A percentile compares a stretch with the other conserved stretches of the same genome.
These are phyloP conservation scores for Sepioteuthis lessoniana DNA, from an alignment of 2,888 invertebrate genomes.

Conservation along the genomic window DNA sequence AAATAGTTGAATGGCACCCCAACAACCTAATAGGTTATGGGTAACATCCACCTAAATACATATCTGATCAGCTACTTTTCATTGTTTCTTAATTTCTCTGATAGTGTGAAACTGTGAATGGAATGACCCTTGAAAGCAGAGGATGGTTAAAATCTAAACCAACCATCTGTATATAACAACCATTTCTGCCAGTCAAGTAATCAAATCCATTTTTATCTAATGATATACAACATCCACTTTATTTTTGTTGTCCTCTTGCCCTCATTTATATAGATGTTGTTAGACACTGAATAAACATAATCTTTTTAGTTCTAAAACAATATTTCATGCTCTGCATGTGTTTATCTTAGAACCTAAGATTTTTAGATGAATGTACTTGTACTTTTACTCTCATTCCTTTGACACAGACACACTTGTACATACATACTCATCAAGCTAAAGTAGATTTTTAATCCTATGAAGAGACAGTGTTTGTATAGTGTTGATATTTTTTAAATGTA, in stretches of 20 bases:
- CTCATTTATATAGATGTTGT: neutral
- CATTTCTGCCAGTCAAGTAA: neutral
- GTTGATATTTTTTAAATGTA: neutral
- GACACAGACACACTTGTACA: neutral
- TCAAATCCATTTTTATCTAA: neutral
- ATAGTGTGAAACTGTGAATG: neutral
- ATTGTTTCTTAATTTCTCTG: too few relatives aligned
- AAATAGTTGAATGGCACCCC: too few relatives aligned
- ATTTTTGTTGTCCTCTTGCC: neutral
- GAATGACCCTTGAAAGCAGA: neutral
- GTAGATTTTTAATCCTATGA: neutral
- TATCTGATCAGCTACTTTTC: too few relatives aligned
- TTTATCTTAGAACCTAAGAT: neutral
- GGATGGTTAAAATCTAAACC: neutral
- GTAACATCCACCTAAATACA: too few relatives aligned
- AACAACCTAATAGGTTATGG: too few relatives aligned
- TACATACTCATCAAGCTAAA: neutral
- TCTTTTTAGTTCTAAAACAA: neutral
- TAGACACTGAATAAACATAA: neutral
- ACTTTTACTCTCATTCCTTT: neutral
- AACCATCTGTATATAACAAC: neutral
- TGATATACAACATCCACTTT: neutral
- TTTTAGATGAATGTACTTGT: neutral
- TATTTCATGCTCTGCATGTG: neutral
- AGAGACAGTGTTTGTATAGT: neutral